Base-by-base conservation (phyloP, 2,113 vertebrate genomes). In the Nansenia antarctica region DNA sequence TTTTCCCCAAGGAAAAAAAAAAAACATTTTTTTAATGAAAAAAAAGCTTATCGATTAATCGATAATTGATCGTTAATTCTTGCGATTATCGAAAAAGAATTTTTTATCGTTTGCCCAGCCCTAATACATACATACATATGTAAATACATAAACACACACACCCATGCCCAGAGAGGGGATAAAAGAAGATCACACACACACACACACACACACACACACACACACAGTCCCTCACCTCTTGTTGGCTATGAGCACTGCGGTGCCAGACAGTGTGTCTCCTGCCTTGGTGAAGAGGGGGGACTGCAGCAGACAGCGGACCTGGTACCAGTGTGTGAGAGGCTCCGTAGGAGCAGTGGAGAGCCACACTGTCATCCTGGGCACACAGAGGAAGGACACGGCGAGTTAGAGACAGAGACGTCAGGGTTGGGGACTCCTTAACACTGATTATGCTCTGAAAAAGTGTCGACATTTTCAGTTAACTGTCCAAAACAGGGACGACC, bases 271-370 rank as follows among this genome's bases (percentile, higher is more conserved):
- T 0, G 96, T 98, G 79, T 98, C 96, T 53, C 96, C 96, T 0
- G 95, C 95, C 87, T 98, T 98, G 86, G 96, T 94, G 55, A 97
- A 98, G 42, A 98, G 93, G 0, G 96, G 96, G 0, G 96, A 97
- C 93, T 98, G 96, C 66, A 98, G 94, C 53, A 98, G 91, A 81
- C 96, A 98, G 68, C 96, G 93, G 14, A 98, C 96, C 85, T 98
- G 96, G 90, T 97, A 98, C 96, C 96, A 98, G 86, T 98, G 96
- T 64, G 96, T 98, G 77, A 98, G 92, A 2, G 96, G 96, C 77
- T 97, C 96, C 32, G 96, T 97, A 45, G 96, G 96, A 3, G 96
- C 95, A 0, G 96, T 98, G 35, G 96, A 98, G 53, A 98, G 91
- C 96, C 96, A 98, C 62, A 98, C 95, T 0, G 96, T 97, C 94